These are phyloP conservation scores for Scortum barcoo DNA, from an alignment of 2,113 vertebrate species.

Conservation along the genomic window DNA sequence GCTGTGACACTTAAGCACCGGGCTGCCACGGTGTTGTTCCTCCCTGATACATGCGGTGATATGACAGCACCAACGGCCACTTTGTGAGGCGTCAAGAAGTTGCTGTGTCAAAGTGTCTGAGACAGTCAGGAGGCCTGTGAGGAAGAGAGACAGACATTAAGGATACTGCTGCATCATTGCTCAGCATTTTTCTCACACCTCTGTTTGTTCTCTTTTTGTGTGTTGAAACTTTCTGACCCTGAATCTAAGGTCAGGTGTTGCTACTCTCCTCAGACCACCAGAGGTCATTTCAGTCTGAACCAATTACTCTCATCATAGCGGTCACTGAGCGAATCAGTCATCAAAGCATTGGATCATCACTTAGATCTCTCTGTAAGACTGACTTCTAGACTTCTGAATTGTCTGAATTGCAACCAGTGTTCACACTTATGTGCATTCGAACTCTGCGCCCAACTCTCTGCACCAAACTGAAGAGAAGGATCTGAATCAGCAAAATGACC, in stretches of 20 bases:
- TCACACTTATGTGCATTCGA: too few relatives aligned
- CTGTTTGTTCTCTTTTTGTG: not conserved
- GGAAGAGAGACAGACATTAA: not conserved
- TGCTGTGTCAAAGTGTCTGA: constrained; percentile 23
- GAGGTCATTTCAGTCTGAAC: not conserved
- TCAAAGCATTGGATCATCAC: too few relatives aligned
- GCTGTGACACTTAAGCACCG: constrained; percentile 3
- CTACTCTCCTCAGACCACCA: not conserved
- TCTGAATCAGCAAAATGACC: too few relatives aligned
- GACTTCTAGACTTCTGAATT: too few relatives aligned
- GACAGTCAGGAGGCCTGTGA: constrained; percentile 25
- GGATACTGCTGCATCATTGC: not conserved
- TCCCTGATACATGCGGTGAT: not conserved
- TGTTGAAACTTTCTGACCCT: not conserved
- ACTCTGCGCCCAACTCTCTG: too few relatives aligned
- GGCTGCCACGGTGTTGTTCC: constrained; percentile 19
- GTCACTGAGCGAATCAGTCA: not conserved
- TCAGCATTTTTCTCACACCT: not conserved
- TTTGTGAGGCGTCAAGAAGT: constrained; percentile 22
- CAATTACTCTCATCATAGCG: not conserved
- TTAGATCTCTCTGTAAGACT: too few relatives aligned
- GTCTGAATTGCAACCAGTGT: too few relatives aligned
- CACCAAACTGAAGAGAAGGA: too few relatives aligned
- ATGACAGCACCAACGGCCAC: constrained; percentile 27
- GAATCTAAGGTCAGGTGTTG: not conserved